Conservation (phyloP, 2,888 invertebrate species). For the Ceraclea dissimilis region DNA sequence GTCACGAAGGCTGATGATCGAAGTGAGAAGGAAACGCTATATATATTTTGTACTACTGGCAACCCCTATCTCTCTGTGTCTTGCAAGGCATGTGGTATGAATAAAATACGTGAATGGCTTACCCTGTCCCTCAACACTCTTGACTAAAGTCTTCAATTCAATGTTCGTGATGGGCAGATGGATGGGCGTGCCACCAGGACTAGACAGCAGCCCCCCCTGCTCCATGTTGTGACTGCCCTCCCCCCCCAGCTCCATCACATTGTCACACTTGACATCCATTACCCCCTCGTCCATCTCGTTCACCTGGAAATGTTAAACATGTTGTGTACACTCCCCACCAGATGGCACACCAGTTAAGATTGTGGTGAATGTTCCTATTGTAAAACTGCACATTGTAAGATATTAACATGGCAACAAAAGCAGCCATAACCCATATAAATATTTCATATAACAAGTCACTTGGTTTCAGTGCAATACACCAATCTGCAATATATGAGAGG, state of each 20-base stretch:
- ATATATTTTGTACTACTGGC: no score
- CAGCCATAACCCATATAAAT: no score
- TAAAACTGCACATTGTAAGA: no score
- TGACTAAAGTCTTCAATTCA: conserved; percentile 40
- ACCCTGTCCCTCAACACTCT: conserved; percentile 30
- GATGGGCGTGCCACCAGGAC: conserved; percentile 37
- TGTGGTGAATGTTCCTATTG: not conserved
- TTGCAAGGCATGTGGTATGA: no score
- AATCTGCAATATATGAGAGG: no score
- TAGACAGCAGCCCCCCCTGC: conserved; percentile 32
- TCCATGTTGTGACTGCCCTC: conserved; percentile 10
- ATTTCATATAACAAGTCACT: no score
- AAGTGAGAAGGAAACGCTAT: no score
- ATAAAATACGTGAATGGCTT: not conserved
- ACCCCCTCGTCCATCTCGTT: conserved; percentile 5
- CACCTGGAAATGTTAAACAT: not conserved
- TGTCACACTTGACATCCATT: conserved; percentile 12
- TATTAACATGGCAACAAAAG: no score
- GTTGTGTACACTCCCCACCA: conserved; percentile 31
- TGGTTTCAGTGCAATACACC: no score
- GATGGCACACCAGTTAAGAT: not conserved
- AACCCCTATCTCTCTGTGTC: no score
- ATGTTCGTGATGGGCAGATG: conserved; percentile 40
- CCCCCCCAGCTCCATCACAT: conserved; percentile 14
- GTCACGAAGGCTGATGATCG: no score